A percentile compares a stretch with the other conserved stretches of the same genome.
Evolutionary conservation across 2,888 invertebrate genomes (phyloP).

Genomic region (Yponomeuta malinellus): DNA sequence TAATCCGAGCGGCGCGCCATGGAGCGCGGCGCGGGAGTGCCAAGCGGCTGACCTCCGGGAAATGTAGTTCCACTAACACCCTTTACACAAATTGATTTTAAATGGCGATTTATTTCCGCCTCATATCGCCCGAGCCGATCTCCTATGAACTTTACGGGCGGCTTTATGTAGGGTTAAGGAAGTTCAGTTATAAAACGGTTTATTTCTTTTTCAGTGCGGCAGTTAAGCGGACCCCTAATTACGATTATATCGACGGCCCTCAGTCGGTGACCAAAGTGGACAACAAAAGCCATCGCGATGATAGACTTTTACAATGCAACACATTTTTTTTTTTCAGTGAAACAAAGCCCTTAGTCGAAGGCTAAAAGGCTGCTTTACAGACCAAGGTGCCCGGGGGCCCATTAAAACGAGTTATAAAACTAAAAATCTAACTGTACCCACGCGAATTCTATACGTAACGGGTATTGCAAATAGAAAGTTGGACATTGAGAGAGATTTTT

Average conservation of each 20-base stretch:
- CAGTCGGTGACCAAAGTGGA: neutral
- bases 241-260: constrained; percentile 20
- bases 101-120: constrained; percentile 75
- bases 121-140: constrained; percentile 72
- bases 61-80: constrained; percentile 42
- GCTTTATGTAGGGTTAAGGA: constrained; percentile 70
- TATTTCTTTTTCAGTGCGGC: constrained; percentile 65
- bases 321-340: neutral
- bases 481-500: constrained; percentile 40
- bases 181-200: constrained; percentile 72
- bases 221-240: constrained; percentile 55
- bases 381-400: constrained; percentile 16
- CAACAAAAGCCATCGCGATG: neutral
- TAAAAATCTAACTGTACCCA: constrained; percentile 41
- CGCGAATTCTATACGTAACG: constrained; percentile 49
- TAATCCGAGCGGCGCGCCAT: neutral
- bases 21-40: neutral
- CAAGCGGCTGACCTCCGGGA: constrained; percentile 5
- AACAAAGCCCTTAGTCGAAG: constrained; percentile 2
- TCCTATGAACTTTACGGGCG: constrained; percentile 69
- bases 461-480: constrained; percentile 53
- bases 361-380: neutral
- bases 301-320: neutral
- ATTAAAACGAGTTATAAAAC: constrained; percentile 46
- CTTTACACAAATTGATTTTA: constrained; percentile 76